Percentiles rank a stretch among this genome's conserved stretches.
phyloP scores from a whole-genome alignment of 1,140 invertebrate species.

The Eueides isabella region DNA sequence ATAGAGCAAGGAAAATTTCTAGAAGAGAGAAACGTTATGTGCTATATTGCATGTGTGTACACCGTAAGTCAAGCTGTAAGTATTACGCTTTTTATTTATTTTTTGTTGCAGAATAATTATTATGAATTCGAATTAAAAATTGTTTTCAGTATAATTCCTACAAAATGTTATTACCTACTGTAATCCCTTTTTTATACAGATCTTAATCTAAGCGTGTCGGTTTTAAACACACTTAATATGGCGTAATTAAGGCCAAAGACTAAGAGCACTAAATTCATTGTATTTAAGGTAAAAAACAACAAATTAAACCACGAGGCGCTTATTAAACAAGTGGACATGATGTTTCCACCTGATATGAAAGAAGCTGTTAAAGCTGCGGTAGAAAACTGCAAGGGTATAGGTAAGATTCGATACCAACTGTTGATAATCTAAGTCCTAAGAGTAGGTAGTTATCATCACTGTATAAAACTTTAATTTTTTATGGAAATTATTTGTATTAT shows the following conservation, averaged over 20 bases:
- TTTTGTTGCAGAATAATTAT: neutral
- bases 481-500: too few relatives aligned
- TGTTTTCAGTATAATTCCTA: too few relatives aligned
- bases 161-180: neutral
- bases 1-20: conserved; percentile 67
- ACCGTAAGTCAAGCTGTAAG: conserved; percentile 66
- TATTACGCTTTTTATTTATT: conserved; percentile 18
- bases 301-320: conserved; percentile 65
- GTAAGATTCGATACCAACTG: conserved; percentile 41
- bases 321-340: conserved; percentile 69
- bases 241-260: neutral
- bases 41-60: conserved; percentile 71
- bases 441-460: too few relatives aligned
- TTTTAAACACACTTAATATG: neutral
- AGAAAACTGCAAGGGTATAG: conserved; percentile 54
- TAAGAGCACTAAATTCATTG: neutral
- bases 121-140: neutral
- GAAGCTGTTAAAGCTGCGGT: conserved; percentile 58
- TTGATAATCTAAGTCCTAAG: too few relatives aligned
- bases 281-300: conserved; percentile 69
- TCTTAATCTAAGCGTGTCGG: neutral
- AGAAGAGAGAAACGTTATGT: conserved; percentile 62
- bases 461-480: too few relatives aligned
- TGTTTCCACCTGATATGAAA: conserved; percentile 68
- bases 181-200: neutral